These are phyloP conservation scores for Bursaphelenchus okinawaensis DNA, from an alignment of 2,888 invertebrate genomes.

Conservation along the genomic window DNA sequence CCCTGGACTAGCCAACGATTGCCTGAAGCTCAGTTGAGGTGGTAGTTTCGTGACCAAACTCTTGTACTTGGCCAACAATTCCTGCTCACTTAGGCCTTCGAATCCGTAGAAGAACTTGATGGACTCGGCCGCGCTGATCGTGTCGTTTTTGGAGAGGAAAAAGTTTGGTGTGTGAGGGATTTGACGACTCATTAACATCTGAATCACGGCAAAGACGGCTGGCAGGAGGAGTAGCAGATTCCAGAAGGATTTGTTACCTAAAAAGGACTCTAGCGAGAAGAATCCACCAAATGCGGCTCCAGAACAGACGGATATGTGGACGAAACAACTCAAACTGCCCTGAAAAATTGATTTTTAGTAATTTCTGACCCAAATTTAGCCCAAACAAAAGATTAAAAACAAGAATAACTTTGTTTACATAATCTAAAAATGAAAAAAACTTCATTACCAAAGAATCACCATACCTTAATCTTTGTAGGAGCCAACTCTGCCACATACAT, in stretches of 20 bases:
- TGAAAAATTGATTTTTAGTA: too few species aligned
- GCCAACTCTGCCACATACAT: slow-evolving; percentile 46
- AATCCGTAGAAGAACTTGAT: slow-evolving; percentile 27
- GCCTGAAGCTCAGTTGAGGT: slow-evolving; percentile 32
- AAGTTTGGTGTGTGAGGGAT: slow-evolving; percentile 48
- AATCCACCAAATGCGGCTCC: slow-evolving; percentile 48
- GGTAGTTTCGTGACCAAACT: slow-evolving; percentile 44
- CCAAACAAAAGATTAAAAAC: too few species aligned
- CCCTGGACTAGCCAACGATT: slow-evolving; percentile 25
- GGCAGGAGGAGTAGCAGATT: slow-evolving; percentile 40
- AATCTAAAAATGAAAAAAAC: neutral
- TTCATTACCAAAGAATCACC: neutral
- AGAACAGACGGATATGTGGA: slow-evolving; percentile 49
- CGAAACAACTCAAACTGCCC: slow-evolving; percentile 33
- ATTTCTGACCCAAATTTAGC: too few species aligned
- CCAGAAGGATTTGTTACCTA: slow-evolving; percentile 39
- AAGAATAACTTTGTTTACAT: too few species aligned
- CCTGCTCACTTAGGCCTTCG: neutral
- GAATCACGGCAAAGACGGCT: slow-evolving; percentile 26
- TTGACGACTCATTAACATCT: slow-evolving; percentile 24
- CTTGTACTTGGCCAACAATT: slow-evolving; percentile 29
- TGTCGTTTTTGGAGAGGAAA: slow-evolving; percentile 33
- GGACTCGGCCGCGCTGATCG: slow-evolving; percentile 36
- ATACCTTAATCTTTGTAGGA: slow-evolving; percentile 45
- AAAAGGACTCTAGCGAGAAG: slow-evolving; percentile 43